Percentiles rank a stretch among this genome's conserved stretches.
Conservation (phyloP, 2,797 vertebrate species). For the Eremophila alpestris region DNA sequence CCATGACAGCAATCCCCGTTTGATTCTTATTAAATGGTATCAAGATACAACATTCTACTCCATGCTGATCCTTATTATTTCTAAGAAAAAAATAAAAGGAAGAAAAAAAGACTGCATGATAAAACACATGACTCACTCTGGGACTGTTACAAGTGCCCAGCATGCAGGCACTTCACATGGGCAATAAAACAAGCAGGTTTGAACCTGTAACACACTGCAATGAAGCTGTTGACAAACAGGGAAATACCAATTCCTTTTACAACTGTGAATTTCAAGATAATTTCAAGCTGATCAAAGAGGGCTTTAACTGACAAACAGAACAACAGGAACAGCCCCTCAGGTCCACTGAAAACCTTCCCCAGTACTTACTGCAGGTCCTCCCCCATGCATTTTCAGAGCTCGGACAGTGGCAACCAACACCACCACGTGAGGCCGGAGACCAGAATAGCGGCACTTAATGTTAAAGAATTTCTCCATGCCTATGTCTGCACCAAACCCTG, state of each 20-base stretch:
- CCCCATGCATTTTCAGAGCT: slow-evolving; percentile 98
- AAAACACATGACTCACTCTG: not conserved
- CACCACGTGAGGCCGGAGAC: slow-evolving; percentile 92
- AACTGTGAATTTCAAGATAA: not conserved
- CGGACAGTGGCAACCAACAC: slow-evolving; percentile 94
- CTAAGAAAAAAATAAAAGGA: not conserved
- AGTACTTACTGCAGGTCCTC: slow-evolving; percentile 88
- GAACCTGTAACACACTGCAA: not conserved
- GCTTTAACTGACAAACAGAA: not conserved
- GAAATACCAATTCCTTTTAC: not conserved
- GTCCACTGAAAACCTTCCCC: not conserved
- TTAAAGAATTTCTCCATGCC: slow-evolving; percentile 99
- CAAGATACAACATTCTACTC: not conserved
- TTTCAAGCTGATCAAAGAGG: not conserved
- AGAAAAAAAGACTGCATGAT: not conserved
- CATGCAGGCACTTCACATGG: not conserved
- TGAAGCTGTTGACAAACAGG: not conserved
- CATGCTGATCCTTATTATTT: not conserved
- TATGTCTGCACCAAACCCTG: slow-evolving; percentile 98
- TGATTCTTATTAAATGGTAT: not conserved
- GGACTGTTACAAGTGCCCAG: not conserved
- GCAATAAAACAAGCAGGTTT: not conserved
- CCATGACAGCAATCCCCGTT: rapidly evolving
- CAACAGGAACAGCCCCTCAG: not conserved
- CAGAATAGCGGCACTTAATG: slow-evolving; percentile 96